These are phyloP conservation scores for Netelia inedita DNA, from an alignment of 2,888 invertebrate genomes.

Conservation along the genomic window DNA sequence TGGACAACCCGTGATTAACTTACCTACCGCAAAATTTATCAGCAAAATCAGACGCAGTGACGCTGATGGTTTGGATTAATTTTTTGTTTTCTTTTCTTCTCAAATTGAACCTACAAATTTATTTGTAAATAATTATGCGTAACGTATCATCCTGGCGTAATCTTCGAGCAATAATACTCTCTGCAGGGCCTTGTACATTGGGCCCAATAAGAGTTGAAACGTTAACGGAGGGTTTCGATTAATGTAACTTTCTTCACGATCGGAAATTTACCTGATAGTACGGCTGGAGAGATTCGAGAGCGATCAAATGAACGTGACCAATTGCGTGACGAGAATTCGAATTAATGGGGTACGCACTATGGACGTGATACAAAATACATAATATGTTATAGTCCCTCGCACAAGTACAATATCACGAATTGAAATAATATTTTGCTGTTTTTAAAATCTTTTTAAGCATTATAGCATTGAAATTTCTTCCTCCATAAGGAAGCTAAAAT, in stretches of 20 bases:
- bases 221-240: slow-evolving; percentile 36
- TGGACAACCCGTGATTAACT: slow-evolving; percentile 50
- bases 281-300: too few species aligned
- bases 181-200: too few species aligned
- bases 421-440: too few species aligned
- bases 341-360: too few species aligned
- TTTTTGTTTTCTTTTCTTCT: background rate
- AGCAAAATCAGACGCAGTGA: slow-evolving; percentile 15
- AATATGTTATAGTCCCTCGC: too few species aligned
- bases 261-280: slow-evolving; percentile 12
- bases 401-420: too few species aligned
- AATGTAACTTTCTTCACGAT: slow-evolving; percentile 40
- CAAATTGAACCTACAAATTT: slow-evolving; percentile 17
- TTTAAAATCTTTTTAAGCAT: too few species aligned
- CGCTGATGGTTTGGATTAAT: background rate
- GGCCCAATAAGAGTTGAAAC: background rate
- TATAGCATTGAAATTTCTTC: too few species aligned
- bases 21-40: slow-evolving; percentile 62
- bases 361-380: too few species aligned
- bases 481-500: too few species aligned
- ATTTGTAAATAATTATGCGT: slow-evolving; percentile 40
- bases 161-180: background rate
- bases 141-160: slow-evolving; percentile 18
- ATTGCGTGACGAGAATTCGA: too few species aligned
- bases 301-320: too few species aligned